phyloP scores from a whole-genome alignment of 2,797 vertebrate genomes.

The Loris lydekkerianus region DNA sequence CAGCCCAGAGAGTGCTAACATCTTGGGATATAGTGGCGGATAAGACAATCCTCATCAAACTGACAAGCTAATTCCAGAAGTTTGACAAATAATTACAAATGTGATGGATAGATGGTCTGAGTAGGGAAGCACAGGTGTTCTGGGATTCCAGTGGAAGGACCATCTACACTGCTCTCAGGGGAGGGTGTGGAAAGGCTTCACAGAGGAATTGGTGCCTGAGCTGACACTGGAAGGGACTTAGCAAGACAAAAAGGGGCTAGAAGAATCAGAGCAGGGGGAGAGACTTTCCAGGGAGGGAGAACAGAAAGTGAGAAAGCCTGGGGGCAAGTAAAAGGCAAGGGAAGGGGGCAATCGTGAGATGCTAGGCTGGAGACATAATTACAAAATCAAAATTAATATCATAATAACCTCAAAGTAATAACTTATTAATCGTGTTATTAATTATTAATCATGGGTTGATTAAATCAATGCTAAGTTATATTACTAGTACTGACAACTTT shows the following conservation, averaged over 20 bases:
- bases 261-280: background rate
- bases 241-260: background rate
- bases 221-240: background rate
- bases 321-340: conserved; percentile 23
- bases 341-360: background rate
- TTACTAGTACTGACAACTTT: conserved; percentile 23
- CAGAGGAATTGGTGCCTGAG: background rate
- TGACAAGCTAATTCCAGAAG: background rate
- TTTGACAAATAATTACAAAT: conserved; percentile 17
- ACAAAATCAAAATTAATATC: conserved; percentile 33
- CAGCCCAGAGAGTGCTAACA: background rate
- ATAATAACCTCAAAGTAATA: conserved; percentile 1
- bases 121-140: background rate
- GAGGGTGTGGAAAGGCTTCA: background rate
- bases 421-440: background rate
- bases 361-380: background rate
- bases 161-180: background rate
- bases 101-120: background rate
- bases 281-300: background rate
- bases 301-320: background rate
- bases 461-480: background rate
- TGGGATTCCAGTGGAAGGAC: background rate
- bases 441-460: background rate
- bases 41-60: conserved; percentile 1
- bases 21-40: background rate